phyloP scores from a whole-genome alignment of 2,888 invertebrate species.

The Trachelus troglodyta region DNA sequence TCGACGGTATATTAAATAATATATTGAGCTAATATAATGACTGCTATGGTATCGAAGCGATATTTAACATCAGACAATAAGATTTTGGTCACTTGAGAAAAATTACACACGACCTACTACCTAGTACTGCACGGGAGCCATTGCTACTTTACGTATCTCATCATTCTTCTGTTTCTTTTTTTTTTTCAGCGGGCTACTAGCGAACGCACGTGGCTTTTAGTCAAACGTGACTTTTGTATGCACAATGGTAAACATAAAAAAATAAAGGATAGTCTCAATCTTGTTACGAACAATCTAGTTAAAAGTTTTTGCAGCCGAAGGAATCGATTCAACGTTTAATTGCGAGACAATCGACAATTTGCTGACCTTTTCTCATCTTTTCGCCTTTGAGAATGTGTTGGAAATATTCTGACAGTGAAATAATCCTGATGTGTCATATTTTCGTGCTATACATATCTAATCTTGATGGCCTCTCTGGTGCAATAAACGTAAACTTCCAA shows the following conservation, averaged over 20 bases:
- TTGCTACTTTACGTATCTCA: constrained; percentile 23
- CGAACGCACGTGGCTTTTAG: constrained; percentile 10
- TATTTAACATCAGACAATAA: constrained; percentile 39
- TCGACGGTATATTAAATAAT: constrained; percentile 33
- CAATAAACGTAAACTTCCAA: too few relatives aligned
- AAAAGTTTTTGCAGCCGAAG: constrained; percentile 33
- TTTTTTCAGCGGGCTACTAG: constrained; percentile 22
- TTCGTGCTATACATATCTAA: too few relatives aligned
- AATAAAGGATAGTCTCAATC: constrained; percentile 35
- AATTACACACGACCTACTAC: constrained; percentile 41
- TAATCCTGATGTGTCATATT: too few relatives aligned
- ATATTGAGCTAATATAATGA: constrained; percentile 39
- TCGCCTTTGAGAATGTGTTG: too few relatives aligned
- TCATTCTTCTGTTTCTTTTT: constrained; percentile 19
- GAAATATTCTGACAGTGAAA: too few relatives aligned
- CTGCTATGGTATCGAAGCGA: constrained; percentile 40
- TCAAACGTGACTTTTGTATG: background rate
- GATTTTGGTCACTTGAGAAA: constrained; percentile 46
- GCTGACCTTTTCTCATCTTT: too few relatives aligned
- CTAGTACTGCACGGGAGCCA: constrained; percentile 24
- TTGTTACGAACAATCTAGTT: constrained; percentile 18
- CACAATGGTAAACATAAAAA: constrained; percentile 10
- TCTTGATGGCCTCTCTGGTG: too few relatives aligned
- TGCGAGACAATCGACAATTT: background rate
- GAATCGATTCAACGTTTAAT: constrained; percentile 28